phyloP scores from a whole-genome alignment of 2,888 invertebrate genomes.

The Rhopalosiphum nymphaeae region DNA sequence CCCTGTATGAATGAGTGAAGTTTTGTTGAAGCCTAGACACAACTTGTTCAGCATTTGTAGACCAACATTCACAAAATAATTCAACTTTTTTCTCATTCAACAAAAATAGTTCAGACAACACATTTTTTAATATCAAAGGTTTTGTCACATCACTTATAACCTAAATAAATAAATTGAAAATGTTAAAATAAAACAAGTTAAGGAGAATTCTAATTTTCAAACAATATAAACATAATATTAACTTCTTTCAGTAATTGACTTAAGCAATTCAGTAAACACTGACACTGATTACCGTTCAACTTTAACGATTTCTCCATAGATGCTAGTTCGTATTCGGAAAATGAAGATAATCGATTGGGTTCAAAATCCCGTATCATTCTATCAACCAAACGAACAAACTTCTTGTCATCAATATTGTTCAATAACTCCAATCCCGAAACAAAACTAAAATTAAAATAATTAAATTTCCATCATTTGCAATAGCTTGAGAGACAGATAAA shows the following conservation, averaged over 20 bases:
- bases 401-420: slow-evolving; percentile 40
- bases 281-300: slow-evolving; percentile 22
- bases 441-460: slow-evolving; percentile 34
- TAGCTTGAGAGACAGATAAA: neutral
- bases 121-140: slow-evolving; percentile 42
- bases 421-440: slow-evolving; percentile 15
- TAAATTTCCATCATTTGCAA: neutral
- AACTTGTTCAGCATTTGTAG: slow-evolving; percentile 52
- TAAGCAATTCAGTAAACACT: slow-evolving; percentile 33
- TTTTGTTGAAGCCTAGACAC: slow-evolving; percentile 57
- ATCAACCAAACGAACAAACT: slow-evolving; percentile 44
- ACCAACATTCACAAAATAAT: slow-evolving; percentile 58
- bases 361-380: slow-evolving; percentile 55
- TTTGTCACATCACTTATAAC: slow-evolving; percentile 57
- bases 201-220: neutral
- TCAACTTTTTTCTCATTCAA: slow-evolving; percentile 36
- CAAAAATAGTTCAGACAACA: slow-evolving; percentile 23
- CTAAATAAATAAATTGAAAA: neutral
- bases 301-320: slow-evolving; percentile 40
- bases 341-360: slow-evolving; percentile 7
- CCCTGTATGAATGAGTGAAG: slow-evolving; percentile 36
- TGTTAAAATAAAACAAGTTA: neutral
- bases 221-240: neutral
- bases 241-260: slow-evolving; percentile 54
- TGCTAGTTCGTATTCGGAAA: slow-evolving; percentile 41